Evolutionary conservation across 2,113 vertebrate species (phyloP).

Genomic region (Hyla sarda): DNA sequence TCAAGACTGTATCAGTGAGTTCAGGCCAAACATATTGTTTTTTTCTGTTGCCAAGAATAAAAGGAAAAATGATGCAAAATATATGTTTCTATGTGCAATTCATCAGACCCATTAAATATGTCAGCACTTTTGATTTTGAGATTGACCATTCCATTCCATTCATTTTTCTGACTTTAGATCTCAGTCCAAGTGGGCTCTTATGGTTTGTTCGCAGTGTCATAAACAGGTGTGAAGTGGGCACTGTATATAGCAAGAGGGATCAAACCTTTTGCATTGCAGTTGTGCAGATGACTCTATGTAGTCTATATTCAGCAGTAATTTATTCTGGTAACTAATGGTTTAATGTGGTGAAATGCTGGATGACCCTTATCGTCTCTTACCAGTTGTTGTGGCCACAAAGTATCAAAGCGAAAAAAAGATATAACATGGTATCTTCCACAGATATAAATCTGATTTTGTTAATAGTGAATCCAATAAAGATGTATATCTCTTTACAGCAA

Average conservation of each 20-base stretch:
- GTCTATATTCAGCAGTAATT: neutral
- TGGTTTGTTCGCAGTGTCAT: neutral
- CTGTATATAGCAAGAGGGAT: neutral
- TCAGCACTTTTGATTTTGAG: neutral
- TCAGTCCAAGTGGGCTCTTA: neutral
- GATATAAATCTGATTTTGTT: neutral
- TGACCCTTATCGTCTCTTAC: neutral
- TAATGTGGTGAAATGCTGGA: neutral
- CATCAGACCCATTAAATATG: neutral
- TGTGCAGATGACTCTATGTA: neutral
- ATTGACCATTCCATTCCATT: neutral
- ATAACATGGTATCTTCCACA: neutral
- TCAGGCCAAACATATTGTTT: conserved; percentile 2
- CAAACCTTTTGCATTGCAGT: neutral
- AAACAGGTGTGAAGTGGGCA: neutral
- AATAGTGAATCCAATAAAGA: neutral
- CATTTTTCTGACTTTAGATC: neutral
- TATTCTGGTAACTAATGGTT: neutral
- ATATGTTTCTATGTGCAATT: neutral
- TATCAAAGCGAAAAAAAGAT: neutral
- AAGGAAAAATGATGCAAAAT: neutral
- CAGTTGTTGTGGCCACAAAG: neutral
- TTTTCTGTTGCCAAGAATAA: conserved; percentile 8
- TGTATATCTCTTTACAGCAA: neutral
- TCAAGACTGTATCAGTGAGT: neutral